A percentile compares a stretch with the other conserved stretches of the same genome.
Conservation (phyloP, 2,888 invertebrate species). For the Xanthostigma xanthostigma region DNA sequence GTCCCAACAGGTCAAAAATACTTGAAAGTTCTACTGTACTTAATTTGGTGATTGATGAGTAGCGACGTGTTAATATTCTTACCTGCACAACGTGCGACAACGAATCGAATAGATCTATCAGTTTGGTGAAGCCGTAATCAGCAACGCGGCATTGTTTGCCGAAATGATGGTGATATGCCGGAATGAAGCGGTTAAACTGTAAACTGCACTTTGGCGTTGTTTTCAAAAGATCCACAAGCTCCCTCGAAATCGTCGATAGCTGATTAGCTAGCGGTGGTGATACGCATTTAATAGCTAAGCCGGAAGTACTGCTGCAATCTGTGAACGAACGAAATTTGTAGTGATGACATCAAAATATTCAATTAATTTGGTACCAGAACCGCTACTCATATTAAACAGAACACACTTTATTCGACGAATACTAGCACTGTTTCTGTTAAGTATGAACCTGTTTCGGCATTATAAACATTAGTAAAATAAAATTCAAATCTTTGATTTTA, state of each 20-base stretch:
- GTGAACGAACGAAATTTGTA: neutral
- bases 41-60: neutral
- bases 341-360: too few relatives aligned
- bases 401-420: too few relatives aligned
- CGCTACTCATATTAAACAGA: too few relatives aligned
- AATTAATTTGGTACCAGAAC: too few relatives aligned
- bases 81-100: constrained; percentile 77
- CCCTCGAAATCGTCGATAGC: constrained; percentile 68
- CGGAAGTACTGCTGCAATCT: constrained; percentile 1
- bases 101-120: constrained; percentile 79
- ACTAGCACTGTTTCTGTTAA: too few relatives aligned
- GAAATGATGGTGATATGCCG: constrained; percentile 93
- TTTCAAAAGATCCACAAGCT: constrained; percentile 71
- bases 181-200: constrained; percentile 75
- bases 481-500: too few relatives aligned
- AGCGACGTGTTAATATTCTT: too few relatives aligned
- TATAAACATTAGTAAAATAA: neutral
- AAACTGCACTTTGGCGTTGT: constrained; percentile 70
- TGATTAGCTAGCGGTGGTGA: constrained; percentile 55
- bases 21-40: neutral
- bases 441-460: neutral
- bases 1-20: too few relatives aligned
- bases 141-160: constrained; percentile 90
- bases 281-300: constrained; percentile 30
- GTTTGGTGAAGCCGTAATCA: constrained; percentile 89